Percentiles rank a stretch among this genome's conserved stretches.
Conservation (phyloP, 2,888 invertebrate genomes). For the Acrobasis repandana region DNA sequence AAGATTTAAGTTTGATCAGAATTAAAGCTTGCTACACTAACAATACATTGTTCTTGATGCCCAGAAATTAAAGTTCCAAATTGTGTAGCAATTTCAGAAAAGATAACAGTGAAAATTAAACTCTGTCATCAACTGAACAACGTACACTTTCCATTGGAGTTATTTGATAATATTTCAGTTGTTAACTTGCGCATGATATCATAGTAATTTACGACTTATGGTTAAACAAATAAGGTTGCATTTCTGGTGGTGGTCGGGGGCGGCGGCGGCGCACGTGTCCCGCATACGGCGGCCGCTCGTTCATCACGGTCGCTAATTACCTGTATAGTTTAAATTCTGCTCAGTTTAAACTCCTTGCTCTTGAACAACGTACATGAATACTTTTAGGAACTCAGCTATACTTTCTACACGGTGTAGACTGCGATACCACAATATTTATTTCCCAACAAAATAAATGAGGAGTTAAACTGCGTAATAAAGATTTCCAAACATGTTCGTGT, state of each 20-base stretch:
- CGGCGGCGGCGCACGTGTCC: slow-evolving; percentile 27
- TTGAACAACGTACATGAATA: slow-evolving; percentile 12
- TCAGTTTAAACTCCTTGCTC: slow-evolving; percentile 32
- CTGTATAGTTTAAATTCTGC: slow-evolving; percentile 41
- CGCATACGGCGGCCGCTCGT: slow-evolving; percentile 32
- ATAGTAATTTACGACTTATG: slow-evolving; percentile 9
- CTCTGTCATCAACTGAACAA: not conserved
- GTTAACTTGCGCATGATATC: slow-evolving; percentile 1
- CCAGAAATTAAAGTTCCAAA: slow-evolving; percentile 20
- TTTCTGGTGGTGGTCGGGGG: slow-evolving; percentile 1
- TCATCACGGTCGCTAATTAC: slow-evolving; percentile 45
- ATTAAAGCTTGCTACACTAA: slow-evolving; percentile 12
- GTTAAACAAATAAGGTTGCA: slow-evolving; percentile 3
- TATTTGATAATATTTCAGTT: slow-evolving; percentile 4
- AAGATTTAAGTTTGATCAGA: not conserved
- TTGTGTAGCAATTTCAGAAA: slow-evolving; percentile 14
- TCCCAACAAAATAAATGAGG: no score
- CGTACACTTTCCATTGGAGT: not conserved
- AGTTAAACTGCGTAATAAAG: no score
- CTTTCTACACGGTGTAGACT: not conserved
- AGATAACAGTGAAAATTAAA: not conserved
- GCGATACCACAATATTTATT: not conserved
- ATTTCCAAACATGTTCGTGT: no score
- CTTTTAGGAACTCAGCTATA: slow-evolving; percentile 2
- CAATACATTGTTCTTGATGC: slow-evolving; percentile 17